Conservation (phyloP, 2,888 invertebrate species). For the Metallyticus violacea region DNA sequence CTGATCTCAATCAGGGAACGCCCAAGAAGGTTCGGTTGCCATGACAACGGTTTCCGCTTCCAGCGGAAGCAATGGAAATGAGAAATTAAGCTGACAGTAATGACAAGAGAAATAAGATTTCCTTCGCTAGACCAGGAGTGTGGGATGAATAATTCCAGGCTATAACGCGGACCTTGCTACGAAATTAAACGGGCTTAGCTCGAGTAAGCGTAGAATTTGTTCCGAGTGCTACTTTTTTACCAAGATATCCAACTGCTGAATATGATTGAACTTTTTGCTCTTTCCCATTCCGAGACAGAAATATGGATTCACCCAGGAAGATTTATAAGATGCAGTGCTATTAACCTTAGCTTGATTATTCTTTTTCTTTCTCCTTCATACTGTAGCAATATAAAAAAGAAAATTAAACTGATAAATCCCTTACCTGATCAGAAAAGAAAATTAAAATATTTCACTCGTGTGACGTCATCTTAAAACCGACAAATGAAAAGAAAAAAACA, state of each 20-base stretch:
- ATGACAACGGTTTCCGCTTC: not conserved
- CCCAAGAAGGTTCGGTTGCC: not conserved
- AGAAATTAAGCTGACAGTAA: not conserved
- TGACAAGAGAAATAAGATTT: not conserved
- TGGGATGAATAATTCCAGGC: not conserved
- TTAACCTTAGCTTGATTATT: no score
- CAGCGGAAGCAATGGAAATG: not conserved
- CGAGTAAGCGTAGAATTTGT: not conserved
- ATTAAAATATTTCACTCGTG: no score
- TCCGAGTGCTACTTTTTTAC: not conserved
- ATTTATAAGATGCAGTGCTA: no score
- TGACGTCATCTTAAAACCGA: no score
- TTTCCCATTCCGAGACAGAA: not conserved
- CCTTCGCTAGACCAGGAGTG: not conserved
- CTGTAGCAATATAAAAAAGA: no score
- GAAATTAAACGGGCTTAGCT: not conserved
- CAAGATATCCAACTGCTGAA: not conserved
- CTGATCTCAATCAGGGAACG: not conserved
- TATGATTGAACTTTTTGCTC: not conserved
- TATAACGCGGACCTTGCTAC: not conserved
- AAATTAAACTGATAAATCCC: no score
- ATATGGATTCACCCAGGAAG: no score
- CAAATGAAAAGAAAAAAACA: no score
- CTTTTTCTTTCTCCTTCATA: no score
- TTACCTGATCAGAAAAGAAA: no score